phyloP scores from a whole-genome alignment of 2,888 invertebrate genomes.

The Phaedon cochleariae region DNA sequence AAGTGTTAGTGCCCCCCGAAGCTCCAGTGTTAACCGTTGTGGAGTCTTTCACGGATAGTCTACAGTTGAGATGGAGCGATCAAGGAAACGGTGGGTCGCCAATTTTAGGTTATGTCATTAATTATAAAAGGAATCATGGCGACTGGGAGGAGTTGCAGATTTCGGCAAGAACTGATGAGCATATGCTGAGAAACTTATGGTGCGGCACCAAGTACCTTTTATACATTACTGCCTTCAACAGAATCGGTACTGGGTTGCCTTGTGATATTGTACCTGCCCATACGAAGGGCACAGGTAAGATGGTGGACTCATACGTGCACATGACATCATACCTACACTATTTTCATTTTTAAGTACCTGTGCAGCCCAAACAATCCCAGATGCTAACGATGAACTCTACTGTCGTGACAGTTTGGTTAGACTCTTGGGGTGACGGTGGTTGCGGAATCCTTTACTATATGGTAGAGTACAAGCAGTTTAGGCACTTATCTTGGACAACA shows the following conservation, averaged over 20 bases:
- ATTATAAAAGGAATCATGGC: slow-evolving; percentile 88
- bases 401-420: slow-evolving; percentile 85
- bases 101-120: slow-evolving; percentile 85
- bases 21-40: slow-evolving; percentile 83
- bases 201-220: slow-evolving; percentile 89
- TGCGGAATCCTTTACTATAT: slow-evolving; percentile 88
- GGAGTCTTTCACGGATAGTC: slow-evolving; percentile 83
- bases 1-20: slow-evolving; percentile 84
- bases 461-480: slow-evolving; percentile 77
- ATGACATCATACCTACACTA: too few relatives aligned
- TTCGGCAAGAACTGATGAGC: slow-evolving; percentile 80
- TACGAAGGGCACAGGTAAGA: slow-evolving; percentile 78
- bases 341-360: slow-evolving; percentile 68
- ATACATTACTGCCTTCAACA: slow-evolving; percentile 89
- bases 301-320: background rate
- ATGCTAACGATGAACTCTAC: slow-evolving; percentile 87
- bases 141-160: slow-evolving; percentile 93
- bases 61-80: slow-evolving; percentile 78
- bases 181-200: slow-evolving; percentile 83
- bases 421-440: slow-evolving; percentile 89
- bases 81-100: slow-evolving; percentile 85
- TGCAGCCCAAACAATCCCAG: slow-evolving; percentile 81
- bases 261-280: slow-evolving; percentile 88
- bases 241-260: slow-evolving; percentile 87
- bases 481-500: slow-evolving; percentile 77